Conservation (phyloP, 2,113 vertebrate species). For the Colistium nudipinnis region DNA sequence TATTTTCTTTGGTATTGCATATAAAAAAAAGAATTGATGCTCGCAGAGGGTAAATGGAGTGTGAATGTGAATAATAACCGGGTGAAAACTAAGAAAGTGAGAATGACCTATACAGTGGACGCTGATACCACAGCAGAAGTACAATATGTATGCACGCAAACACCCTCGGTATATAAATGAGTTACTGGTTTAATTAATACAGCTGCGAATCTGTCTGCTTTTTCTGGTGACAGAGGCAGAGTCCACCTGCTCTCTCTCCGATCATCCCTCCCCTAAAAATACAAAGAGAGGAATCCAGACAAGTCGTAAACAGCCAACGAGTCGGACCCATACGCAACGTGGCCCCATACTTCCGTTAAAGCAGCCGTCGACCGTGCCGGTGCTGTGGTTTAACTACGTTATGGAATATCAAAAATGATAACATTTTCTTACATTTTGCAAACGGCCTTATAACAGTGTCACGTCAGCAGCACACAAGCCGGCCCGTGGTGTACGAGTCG, state of each 20-base stretch:
- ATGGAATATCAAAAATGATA: not conserved
- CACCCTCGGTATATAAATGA: too few relatives aligned
- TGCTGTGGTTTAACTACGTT: constrained; percentile 20
- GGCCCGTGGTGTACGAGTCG: not conserved
- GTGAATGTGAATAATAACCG: constrained; percentile 70
- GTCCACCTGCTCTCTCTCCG: constrained; percentile 71
- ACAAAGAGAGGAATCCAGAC: constrained; percentile 64
- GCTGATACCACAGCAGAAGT: constrained; percentile 28
- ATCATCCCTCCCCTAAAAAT: constrained; percentile 71
- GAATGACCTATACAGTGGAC: constrained; percentile 51
- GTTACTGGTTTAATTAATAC: too few relatives aligned
- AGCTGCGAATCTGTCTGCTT: constrained; percentile 36
- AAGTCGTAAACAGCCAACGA: constrained; percentile 62
- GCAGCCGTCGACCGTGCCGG: constrained; percentile 34
- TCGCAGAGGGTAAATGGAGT: constrained; percentile 66
- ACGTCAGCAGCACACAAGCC: constrained; percentile 5
- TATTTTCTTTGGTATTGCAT: constrained; percentile 39
- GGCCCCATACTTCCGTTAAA: constrained; percentile 34
- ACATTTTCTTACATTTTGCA: not conserved
- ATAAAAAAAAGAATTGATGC: constrained; percentile 67
- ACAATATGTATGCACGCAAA: constrained; percentile 22
- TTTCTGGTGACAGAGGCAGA: constrained; percentile 31
- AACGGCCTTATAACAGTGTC: not conserved
- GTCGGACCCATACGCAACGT: constrained; percentile 25
- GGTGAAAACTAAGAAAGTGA: constrained; percentile 49